These are phyloP conservation scores for Ceratosolen fusciceps DNA, from an alignment of 1,140 invertebrate genomes.

Conservation along the genomic window DNA sequence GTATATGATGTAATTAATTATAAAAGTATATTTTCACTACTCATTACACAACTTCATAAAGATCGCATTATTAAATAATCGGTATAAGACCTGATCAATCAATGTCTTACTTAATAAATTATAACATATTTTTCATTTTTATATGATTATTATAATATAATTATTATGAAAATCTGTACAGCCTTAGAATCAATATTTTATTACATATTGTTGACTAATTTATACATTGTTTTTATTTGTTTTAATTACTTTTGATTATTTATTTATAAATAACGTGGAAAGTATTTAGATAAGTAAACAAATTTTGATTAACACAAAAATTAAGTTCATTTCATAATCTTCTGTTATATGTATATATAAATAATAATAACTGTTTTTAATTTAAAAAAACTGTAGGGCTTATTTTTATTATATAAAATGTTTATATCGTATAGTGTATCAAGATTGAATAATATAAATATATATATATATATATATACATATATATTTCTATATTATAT, in stretches of 20 bases:
- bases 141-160: constrained; percentile 32
- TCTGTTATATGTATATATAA: too few species aligned
- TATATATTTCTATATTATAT: constrained; percentile 1
- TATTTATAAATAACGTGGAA: constrained; percentile 19
- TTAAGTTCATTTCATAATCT: too few species aligned
- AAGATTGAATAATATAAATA: constrained; percentile 19
- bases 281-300: constrained; percentile 14
- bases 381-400: too few species aligned
- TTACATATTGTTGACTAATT: constrained; percentile 23
- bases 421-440: too few species aligned
- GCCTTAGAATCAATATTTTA: constrained; percentile 29
- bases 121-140: neutral
- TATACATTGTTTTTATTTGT: constrained; percentile 8
- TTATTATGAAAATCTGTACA: constrained; percentile 22
- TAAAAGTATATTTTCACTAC: neutral
- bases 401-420: too few species aligned
- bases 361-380: too few species aligned
- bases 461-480: neutral
- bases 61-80: neutral
- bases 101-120: neutral
- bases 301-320: too few species aligned
- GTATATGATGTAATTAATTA: neutral
- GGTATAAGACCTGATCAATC: neutral
- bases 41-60: neutral
- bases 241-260: constrained; percentile 25